Conservation (phyloP, 2,888 invertebrate genomes). For the Andrena haemorrhoa region DNA sequence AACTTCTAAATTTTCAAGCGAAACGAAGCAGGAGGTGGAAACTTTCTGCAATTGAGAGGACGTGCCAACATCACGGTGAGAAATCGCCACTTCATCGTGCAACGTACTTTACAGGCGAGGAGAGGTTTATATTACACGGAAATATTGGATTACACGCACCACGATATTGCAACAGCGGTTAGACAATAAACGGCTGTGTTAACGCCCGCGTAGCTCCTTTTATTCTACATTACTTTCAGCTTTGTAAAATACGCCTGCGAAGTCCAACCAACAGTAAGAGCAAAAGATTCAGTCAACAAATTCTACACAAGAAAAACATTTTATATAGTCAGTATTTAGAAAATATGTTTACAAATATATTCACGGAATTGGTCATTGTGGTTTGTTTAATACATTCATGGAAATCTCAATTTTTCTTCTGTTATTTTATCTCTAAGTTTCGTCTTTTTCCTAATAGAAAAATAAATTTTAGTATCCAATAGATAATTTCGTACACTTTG, state of each 20-base stretch:
- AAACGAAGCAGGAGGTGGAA: not conserved
- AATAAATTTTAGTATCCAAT: no score
- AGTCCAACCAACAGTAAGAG: not conserved
- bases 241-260: constrained; percentile 11
- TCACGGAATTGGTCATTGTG: no score
- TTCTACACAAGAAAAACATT: no score
- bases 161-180: constrained; percentile 57
- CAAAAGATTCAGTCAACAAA: not conserved
- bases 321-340: no score
- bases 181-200: constrained; percentile 54
- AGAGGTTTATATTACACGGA: constrained; percentile 78
- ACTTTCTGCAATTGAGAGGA: constrained; percentile 27
- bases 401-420: no score
- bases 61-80: constrained; percentile 42
- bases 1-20: not conserved
- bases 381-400: no score
- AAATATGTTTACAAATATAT: no score
- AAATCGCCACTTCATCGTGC: constrained; percentile 46
- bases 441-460: no score
- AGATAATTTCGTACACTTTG: no score
- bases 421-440: no score
- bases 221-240: constrained; percentile 23
- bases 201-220: constrained; percentile 45
- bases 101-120: constrained; percentile 45
- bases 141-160: constrained; percentile 79